A percentile compares a stretch with the other conserved stretches of the same genome.
Conservation (phyloP, 1,140 invertebrate species). For the Lepidurus arcticus region DNA sequence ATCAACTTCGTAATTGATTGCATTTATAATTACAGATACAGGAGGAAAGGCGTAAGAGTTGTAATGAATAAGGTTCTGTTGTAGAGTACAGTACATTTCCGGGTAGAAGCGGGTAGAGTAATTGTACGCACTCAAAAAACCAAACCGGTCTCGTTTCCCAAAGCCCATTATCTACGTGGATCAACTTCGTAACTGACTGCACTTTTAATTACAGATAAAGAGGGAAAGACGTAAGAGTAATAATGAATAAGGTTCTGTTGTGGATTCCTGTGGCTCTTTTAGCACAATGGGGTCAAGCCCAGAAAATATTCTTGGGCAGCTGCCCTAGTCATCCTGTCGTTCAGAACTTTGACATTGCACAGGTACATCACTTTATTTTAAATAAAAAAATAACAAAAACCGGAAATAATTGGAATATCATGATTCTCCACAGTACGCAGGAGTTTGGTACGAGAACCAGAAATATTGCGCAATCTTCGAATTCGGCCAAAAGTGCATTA, state of each 20-base stretch:
- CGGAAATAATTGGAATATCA: not conserved
- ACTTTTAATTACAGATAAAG: not conserved
- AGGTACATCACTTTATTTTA: not conserved
- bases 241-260: not conserved
- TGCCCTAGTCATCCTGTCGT: not conserved
- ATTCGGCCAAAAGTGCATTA: conserved; percentile 34
- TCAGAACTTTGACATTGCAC: not conserved
- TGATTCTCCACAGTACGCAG: conserved; percentile 36
- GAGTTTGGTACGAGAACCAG: conserved; percentile 39
- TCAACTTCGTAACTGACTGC: not conserved
- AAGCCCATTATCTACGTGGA: not conserved
- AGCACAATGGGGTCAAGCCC: not conserved
- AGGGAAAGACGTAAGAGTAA: not conserved
- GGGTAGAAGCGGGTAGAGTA: not conserved
- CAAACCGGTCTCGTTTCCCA: too few relatives aligned
- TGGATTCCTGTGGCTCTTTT: not conserved
- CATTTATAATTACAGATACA: not conserved
- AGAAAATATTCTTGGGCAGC: not conserved
- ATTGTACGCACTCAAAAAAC: too few relatives aligned
- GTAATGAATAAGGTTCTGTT: not conserved
- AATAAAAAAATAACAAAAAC: not conserved
- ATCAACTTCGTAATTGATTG: not conserved
- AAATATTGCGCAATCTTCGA: conserved; percentile 38
- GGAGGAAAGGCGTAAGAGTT: too few relatives aligned
- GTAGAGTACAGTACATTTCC: not conserved